Evolutionary conservation across 2,888 invertebrate species (phyloP).

Genomic region (Darwinula stevensoni): DNA sequence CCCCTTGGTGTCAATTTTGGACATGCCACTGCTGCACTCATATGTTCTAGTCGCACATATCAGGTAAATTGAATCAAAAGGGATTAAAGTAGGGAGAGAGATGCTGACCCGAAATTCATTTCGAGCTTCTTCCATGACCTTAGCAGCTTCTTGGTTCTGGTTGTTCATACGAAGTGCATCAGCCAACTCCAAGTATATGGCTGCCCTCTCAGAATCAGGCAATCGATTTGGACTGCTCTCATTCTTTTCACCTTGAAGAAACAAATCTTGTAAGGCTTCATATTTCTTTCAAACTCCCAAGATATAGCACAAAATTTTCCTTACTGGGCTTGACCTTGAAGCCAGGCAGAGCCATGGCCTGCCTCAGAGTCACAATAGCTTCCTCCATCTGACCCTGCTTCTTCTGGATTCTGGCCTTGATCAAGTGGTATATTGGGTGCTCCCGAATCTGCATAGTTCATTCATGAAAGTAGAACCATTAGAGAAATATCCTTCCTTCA

Average conservation of each 20-base stretch:
- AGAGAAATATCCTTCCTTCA: neutral
- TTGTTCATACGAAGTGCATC: constrained; percentile 36
- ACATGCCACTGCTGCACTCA: too few species aligned
- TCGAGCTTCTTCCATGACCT: constrained; percentile 36
- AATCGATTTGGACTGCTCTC: constrained; percentile 16
- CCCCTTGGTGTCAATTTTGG: too few species aligned
- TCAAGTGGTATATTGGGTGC: constrained; percentile 61
- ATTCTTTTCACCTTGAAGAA: too few species aligned
- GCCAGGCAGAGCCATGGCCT: constrained; percentile 35
- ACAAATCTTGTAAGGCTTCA: too few species aligned
- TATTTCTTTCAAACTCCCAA: too few species aligned
- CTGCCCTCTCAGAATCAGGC: constrained; percentile 42
- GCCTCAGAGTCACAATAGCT: constrained; percentile 38
- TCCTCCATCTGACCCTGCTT: constrained; percentile 35
- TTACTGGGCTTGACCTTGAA: too few species aligned
- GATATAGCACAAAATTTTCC: too few species aligned
- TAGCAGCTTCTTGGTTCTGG: constrained; percentile 45
- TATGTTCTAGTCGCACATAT: too few species aligned
- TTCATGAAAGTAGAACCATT: constrained; percentile 6
- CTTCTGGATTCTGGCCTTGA: constrained; percentile 53
- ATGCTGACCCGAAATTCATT: constrained; percentile 14
- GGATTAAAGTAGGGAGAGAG: too few species aligned
- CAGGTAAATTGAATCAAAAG: too few species aligned
- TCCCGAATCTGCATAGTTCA: constrained; percentile 34
- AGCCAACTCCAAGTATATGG: constrained; percentile 58